Evolutionary conservation across 2,888 invertebrate genomes (phyloP).

Genomic region (Rapana venosa): DNA sequence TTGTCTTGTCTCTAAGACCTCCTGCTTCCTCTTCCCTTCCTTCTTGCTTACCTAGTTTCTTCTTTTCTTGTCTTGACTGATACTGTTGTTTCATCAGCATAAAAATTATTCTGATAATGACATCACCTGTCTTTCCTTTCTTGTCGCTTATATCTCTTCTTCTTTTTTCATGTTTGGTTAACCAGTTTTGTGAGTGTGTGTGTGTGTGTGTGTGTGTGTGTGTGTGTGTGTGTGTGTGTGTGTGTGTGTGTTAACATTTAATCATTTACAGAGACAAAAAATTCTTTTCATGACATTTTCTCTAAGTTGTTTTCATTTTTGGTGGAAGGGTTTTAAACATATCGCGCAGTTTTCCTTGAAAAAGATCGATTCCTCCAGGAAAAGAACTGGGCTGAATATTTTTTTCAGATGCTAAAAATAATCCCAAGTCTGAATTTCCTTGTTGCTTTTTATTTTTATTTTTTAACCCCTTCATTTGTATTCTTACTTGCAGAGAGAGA

Average conservation of each 20-base stretch:
- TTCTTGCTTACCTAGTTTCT: neutral
- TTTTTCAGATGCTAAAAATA: too few relatives aligned
- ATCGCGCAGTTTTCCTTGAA: too few relatives aligned
- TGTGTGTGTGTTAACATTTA: neutral
- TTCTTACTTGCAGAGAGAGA: neutral
- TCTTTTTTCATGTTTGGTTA: neutral
- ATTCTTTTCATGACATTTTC: neutral
- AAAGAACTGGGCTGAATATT: too few relatives aligned
- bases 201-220: neutral
- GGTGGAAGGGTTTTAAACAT: too few relatives aligned
- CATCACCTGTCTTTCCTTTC: too few relatives aligned
- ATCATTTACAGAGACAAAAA: too few relatives aligned
- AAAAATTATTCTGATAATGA: too few relatives aligned
- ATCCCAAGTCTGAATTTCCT: too few relatives aligned
- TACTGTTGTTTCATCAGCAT: neutral
- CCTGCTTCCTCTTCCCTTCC: neutral
- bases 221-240: neutral
- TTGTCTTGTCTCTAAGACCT: neutral
- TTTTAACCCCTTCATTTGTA: neutral
- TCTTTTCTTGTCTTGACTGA: neutral
- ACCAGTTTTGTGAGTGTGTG: neutral
- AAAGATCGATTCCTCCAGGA: too few relatives aligned
- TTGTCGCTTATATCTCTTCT: neutral
- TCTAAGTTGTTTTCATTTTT: too few relatives aligned
- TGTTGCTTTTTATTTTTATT: neutral